Evolutionary conservation across 2,888 invertebrate species (phyloP).

Genomic region (Xestobium rufovillosum): DNA sequence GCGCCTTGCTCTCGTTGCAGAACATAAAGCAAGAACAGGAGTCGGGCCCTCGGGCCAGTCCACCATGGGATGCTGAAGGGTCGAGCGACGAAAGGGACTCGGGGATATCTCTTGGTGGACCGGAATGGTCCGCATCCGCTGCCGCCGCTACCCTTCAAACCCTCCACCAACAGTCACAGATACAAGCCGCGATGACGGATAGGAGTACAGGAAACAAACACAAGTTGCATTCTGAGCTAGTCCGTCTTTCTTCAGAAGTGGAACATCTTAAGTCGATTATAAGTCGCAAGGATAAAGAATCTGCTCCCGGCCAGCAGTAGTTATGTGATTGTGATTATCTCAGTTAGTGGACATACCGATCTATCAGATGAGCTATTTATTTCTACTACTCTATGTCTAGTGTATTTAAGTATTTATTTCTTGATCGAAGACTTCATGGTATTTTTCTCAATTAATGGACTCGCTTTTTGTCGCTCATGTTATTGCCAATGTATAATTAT

Average conservation of each 20-base stretch:
- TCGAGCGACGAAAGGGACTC: conserved; percentile 87
- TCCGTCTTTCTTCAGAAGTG: conserved; percentile 83
- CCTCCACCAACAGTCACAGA: conserved; percentile 39
- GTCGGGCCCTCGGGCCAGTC: conserved; percentile 69
- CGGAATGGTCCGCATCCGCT: conserved; percentile 48
- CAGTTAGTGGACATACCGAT: no score
- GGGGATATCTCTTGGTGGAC: conserved; percentile 75
- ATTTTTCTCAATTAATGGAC: background rate
- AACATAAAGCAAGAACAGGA: conserved; percentile 85
- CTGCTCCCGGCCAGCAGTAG: conserved; percentile 21
- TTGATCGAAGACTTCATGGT: conserved; percentile 23
- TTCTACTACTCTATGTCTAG: conserved; percentile 32
- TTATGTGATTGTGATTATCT: conserved; percentile 21
- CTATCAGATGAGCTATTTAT: conserved; percentile 33
- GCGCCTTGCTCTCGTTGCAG: conserved; percentile 71
- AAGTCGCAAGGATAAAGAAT: conserved; percentile 49
- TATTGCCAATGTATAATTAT: conserved; percentile 7
- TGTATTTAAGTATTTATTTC: conserved; percentile 36
- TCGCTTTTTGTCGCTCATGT: background rate
- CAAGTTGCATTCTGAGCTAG: conserved; percentile 78
- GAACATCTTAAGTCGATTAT: conserved; percentile 80
- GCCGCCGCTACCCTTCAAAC: conserved; percentile 37
- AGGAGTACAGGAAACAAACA: conserved; percentile 46
- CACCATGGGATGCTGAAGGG: conserved; percentile 83
- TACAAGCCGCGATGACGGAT: conserved; percentile 29